A percentile compares a stretch with the other conserved stretches of the same genome.
These are phyloP conservation scores for Pseudopipra pipra DNA, from an alignment of 2,113 vertebrate species.

Conservation along the genomic window DNA sequence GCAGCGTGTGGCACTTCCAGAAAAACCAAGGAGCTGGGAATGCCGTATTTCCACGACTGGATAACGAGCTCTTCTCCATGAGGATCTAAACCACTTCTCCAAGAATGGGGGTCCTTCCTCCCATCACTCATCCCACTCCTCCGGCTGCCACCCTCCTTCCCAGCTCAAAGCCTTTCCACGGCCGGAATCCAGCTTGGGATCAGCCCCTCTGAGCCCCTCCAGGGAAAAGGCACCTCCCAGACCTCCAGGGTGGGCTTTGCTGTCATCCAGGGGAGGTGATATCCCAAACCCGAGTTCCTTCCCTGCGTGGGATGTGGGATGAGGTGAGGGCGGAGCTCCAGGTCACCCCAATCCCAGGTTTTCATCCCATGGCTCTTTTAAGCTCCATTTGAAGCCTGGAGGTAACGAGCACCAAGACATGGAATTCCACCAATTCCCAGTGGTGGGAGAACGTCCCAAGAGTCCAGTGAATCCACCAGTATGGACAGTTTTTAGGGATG, in stretches of 20 bases:
- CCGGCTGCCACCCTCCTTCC: neutral
- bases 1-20: fast-evolving
- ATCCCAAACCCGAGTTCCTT: neutral
- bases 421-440: neutral
- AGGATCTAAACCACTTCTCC: neutral
- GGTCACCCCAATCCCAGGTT: fast-evolving
- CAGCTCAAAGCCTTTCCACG: fast-evolving
- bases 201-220: fast-evolving
- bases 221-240: neutral
- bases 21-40: neutral
- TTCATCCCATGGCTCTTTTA: neutral
- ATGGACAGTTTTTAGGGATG: neutral
- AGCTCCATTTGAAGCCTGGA: neutral
- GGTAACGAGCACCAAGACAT: neutral
- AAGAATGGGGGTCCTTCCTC: neutral
- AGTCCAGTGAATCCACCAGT: neutral
- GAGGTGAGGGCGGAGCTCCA: neutral
- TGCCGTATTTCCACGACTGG: fast-evolving
- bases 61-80: neutral
- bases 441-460: fast-evolving
- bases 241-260: neutral
- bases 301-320: neutral
- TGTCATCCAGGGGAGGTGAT: neutral
- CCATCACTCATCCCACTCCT: neutral
- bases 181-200: fast-evolving